Conservation (phyloP, 2,888 invertebrate genomes). For the Scaptomyza tumidula region DNA sequence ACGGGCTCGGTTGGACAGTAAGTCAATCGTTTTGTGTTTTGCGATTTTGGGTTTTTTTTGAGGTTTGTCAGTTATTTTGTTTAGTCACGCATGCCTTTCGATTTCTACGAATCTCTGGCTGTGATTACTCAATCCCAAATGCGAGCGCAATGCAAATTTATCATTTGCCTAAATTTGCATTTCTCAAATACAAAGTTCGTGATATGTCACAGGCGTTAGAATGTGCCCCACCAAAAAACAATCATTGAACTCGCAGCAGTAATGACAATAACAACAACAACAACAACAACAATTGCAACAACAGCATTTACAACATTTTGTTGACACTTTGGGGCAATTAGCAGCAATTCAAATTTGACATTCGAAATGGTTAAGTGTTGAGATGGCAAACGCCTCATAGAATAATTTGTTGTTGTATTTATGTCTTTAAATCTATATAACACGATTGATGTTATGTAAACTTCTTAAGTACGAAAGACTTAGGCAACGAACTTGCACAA, state of each 20-base stretch:
- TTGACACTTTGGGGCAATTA: conserved; percentile 72
- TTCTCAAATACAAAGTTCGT: conserved; percentile 66
- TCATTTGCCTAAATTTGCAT: conserved; percentile 68
- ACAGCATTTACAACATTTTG: conserved; percentile 37
- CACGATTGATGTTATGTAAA: no score
- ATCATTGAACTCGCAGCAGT: not conserved
- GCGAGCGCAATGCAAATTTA: conserved; percentile 72
- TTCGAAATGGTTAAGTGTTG: conserved; percentile 39
- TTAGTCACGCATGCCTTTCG: conserved; percentile 75
- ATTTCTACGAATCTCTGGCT: conserved; percentile 60
- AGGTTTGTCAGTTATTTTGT: conserved; percentile 47
- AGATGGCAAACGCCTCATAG: conserved; percentile 21
- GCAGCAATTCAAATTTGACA: conserved; percentile 46
- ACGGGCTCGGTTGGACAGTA: conserved; percentile 50
- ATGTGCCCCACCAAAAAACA: conserved; percentile 48
- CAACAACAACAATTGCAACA: conserved; percentile 14
- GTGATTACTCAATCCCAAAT: conserved; percentile 66
- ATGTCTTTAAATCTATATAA: no score
- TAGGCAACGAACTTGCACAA: conserved; percentile 65
- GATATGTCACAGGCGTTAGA: conserved; percentile 79
- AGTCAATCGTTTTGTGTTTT: conserved; percentile 24
- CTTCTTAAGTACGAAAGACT: conserved; percentile 54
- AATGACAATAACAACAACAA: not conserved
- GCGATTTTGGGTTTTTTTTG: conserved; percentile 25
- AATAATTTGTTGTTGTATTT: not conserved